Percentiles rank a stretch among this genome's conserved stretches.
Evolutionary conservation across 2,113 vertebrate species (phyloP).

Genomic region (Coregonus clupeaformis): DNA sequence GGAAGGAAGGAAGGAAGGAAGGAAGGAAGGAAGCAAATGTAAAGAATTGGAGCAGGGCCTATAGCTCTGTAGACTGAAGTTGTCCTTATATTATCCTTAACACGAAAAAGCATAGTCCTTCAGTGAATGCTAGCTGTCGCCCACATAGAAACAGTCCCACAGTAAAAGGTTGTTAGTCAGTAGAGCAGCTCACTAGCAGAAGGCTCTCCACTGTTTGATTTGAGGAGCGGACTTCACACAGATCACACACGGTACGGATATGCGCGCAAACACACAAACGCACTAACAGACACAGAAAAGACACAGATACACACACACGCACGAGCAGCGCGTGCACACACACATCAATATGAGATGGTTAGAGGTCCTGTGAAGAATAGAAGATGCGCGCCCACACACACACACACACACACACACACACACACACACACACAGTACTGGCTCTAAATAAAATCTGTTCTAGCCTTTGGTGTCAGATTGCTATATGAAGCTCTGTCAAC

Average conservation of each 20-base stretch:
- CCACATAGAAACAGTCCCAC: too few species aligned
- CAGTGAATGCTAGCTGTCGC: too few species aligned
- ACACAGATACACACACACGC: background rate
- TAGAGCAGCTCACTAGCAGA: background rate
- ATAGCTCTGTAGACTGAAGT: too few species aligned
- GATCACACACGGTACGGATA: background rate
- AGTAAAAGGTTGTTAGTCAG: background rate
- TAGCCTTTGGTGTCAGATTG: conserved; percentile 30
- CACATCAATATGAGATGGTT: too few species aligned
- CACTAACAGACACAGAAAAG: conserved; percentile 13
- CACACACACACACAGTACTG: conserved; percentile 19
- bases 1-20: too few species aligned
- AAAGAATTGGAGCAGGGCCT: too few species aligned
- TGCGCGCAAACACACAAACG: conserved; percentile 3
- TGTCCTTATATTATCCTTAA: background rate
- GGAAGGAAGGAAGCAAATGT: too few species aligned
- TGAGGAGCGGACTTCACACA: background rate
- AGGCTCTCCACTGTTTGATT: background rate
- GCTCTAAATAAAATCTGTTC: conserved; percentile 18
- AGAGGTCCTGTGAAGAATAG: too few species aligned
- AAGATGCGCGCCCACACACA: too few species aligned
- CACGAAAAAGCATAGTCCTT: background rate
- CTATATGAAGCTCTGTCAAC: conserved; percentile 47
- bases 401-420: conserved; percentile 8
- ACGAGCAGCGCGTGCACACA: conserved; percentile 4